Evolutionary conservation across 2,888 invertebrate genomes (phyloP).

Genomic region (Himalopsyche anomala): DNA sequence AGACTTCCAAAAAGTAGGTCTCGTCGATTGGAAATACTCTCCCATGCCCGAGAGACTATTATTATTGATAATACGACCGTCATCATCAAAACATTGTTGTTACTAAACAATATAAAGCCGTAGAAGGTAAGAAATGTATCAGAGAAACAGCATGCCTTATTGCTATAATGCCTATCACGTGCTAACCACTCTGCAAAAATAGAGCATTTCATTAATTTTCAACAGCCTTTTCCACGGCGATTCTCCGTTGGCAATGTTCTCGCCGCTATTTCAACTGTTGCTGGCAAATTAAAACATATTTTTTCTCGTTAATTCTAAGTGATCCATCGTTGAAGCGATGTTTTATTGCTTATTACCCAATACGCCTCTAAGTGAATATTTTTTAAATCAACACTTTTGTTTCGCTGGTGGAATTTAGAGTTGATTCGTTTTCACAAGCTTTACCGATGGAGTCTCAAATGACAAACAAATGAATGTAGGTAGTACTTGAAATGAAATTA

Average conservation of each 20-base stretch:
- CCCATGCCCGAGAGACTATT: slow-evolving; percentile 15
- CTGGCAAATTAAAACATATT: neutral
- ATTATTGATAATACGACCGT: slow-evolving; percentile 31
- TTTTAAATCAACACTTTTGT: too few relatives aligned
- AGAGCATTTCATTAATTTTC: slow-evolving; percentile 22
- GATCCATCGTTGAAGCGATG: too few relatives aligned
- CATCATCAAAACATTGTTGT: slow-evolving; percentile 30
- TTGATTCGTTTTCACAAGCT: too few relatives aligned
- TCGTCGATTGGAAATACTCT: slow-evolving; percentile 35
- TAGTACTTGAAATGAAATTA: too few relatives aligned
- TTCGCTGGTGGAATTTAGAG: too few relatives aligned
- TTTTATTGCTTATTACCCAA: too few relatives aligned
- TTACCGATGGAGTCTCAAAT: too few relatives aligned
- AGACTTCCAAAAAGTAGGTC: slow-evolving; percentile 31
- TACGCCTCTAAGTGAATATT: too few relatives aligned
- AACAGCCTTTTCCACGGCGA: neutral
- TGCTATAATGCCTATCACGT: slow-evolving; percentile 13
- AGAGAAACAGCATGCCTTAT: slow-evolving; percentile 23
- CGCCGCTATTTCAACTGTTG: slow-evolving; percentile 9
- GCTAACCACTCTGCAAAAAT: slow-evolving; percentile 1
- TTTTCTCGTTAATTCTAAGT: neutral
- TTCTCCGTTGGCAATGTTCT: slow-evolving; percentile 2
- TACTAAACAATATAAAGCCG: slow-evolving; percentile 28
- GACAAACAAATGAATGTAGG: too few relatives aligned
- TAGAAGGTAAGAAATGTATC: slow-evolving; percentile 40